Conservation (phyloP, 1,140 invertebrate species). For the Rhopalosiphum maidis region DNA sequence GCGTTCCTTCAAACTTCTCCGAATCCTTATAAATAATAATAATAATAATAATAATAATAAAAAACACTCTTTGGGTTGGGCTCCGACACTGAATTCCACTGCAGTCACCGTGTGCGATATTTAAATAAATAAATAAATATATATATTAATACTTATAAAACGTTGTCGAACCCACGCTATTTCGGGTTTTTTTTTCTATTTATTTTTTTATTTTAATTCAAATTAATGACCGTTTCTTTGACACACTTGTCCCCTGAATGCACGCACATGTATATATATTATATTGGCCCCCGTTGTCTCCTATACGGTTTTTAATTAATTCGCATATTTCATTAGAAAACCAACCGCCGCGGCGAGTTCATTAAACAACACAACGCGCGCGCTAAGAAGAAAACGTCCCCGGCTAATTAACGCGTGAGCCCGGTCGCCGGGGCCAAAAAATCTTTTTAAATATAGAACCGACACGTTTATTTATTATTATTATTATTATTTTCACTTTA, state of each 20-base stretch:
- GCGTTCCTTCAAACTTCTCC: conserved; percentile 44
- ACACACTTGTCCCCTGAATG: conserved; percentile 33
- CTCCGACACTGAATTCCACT: conserved; percentile 28
- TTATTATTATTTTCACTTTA: not conserved
- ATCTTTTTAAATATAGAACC: conserved; percentile 45
- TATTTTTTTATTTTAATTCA: conserved; percentile 58
- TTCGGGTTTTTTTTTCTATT: conserved; percentile 61
- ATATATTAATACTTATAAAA: conserved; percentile 33
- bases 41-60: not conserved
- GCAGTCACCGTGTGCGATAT: conserved; percentile 38
- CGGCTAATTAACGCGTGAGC: conserved; percentile 43
- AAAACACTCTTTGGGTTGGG: conserved; percentile 51
- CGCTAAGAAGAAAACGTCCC: conserved; percentile 24
- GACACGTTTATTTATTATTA: not conserved
- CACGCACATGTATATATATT: not conserved
- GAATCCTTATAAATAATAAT: conserved; percentile 35
- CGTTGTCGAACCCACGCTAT: conserved; percentile 44
- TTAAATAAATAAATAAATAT: conserved; percentile 34
- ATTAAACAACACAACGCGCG: conserved; percentile 31
- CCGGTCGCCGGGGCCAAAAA: conserved; percentile 16
- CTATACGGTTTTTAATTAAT: conserved; percentile 49
- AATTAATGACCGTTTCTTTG: conserved; percentile 55
- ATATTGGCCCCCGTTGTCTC: conserved; percentile 48
- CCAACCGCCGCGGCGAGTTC: conserved; percentile 27
- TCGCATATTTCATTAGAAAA: conserved; percentile 55